phyloP scores from a whole-genome alignment of 1,140 invertebrate species.

The Drosophila tani region DNA sequence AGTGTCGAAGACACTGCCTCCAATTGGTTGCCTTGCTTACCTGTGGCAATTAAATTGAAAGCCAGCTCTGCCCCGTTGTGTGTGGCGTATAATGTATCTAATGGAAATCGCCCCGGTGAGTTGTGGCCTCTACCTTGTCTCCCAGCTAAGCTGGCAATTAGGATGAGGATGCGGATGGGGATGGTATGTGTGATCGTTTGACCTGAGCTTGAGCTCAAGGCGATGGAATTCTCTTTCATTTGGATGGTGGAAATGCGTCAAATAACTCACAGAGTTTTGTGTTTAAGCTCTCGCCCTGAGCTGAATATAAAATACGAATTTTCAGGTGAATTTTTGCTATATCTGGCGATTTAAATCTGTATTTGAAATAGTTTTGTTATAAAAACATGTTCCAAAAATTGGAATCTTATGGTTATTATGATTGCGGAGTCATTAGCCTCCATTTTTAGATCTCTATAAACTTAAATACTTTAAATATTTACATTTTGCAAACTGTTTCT shows the following conservation, averaged over 20 bases:
- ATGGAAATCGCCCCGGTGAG: constrained; percentile 43
- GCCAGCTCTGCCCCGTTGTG: constrained; percentile 2
- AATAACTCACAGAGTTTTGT: constrained; percentile 3
- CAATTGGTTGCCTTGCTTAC: constrained; percentile 41
- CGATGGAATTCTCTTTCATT: constrained; percentile 6
- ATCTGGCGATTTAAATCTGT: neutral
- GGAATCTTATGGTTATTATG: neutral
- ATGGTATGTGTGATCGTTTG: constrained; percentile 30
- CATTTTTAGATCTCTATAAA: neutral
- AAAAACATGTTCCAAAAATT: no score
- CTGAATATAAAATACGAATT: neutral
- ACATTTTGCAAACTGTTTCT: neutral
- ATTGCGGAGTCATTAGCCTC: neutral
- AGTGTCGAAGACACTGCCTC: constrained; percentile 45
- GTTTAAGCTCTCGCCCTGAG: neutral
- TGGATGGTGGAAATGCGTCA: neutral
- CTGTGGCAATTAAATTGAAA: constrained; percentile 61
- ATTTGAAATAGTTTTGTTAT: no score
- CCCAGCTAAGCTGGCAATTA: constrained; percentile 41
- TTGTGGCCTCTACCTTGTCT: constrained; percentile 33
- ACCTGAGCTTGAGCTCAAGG: constrained; percentile 1
- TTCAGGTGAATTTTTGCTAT: neutral
- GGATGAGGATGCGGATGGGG: constrained; percentile 13
- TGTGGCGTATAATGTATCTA: constrained; percentile 35
- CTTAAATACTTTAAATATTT: neutral